These are phyloP conservation scores for Malurus splendens DNA, from an alignment of 2,797 vertebrate species.

Conservation along the genomic window DNA sequence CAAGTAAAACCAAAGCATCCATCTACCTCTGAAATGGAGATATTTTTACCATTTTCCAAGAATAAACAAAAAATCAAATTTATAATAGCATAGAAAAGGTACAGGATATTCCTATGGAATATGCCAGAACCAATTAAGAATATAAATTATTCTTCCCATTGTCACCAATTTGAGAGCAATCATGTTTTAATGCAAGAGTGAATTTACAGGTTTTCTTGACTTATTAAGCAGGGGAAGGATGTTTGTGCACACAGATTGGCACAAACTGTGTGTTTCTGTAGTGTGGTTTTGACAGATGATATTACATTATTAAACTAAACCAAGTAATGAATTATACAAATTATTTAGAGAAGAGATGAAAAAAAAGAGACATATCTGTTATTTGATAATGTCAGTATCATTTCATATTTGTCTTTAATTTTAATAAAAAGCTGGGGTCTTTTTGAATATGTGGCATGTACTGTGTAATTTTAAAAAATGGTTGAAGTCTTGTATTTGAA, in stretches of 20 bases:
- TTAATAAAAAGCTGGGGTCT: not conserved
- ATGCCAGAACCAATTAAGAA: not conserved
- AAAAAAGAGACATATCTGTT: not conserved
- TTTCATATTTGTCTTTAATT: not conserved
- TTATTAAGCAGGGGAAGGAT: not conserved
- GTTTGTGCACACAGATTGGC: not conserved
- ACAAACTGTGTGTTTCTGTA: no score
- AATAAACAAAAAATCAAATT: not conserved
- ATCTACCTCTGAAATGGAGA: not conserved
- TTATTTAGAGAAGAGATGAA: not conserved
- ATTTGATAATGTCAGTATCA: not conserved
- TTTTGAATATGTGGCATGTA: accelerated
- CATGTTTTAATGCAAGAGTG: accelerated
- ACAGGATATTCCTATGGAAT: not conserved
- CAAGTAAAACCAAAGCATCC: not conserved
- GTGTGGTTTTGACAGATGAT: not conserved
- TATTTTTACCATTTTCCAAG: not conserved
- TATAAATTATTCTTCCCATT: not conserved
- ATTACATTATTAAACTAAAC: not conserved
- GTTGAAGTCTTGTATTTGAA: not conserved
- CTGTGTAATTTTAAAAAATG: not conserved
- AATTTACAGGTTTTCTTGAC: not conserved
- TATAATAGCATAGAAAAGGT: not conserved
- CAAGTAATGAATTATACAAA: not conserved
- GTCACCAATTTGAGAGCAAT: not conserved